phyloP scores from a whole-genome alignment of 2,113 vertebrate genomes.

The Orientallactaga bullata region DNA sequence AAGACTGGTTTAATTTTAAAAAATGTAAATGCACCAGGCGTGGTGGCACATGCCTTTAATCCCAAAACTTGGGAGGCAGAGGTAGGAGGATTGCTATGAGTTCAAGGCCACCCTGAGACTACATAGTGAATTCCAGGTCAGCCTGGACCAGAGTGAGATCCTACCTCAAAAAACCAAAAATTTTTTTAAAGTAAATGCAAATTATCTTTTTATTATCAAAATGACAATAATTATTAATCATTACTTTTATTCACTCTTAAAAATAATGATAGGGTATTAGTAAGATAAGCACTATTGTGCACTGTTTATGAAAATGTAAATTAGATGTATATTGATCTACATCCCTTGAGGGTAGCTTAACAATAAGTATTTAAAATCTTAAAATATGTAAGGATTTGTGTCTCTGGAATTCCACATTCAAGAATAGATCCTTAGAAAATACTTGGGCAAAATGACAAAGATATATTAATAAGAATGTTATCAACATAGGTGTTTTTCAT shows the following conservation, averaged over 20 bases:
- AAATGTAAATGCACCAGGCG: constrained; percentile 29
- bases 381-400: constrained; percentile 43
- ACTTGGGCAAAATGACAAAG: constrained; percentile 36
- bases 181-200: constrained; percentile 33
- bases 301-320: constrained; percentile 32
- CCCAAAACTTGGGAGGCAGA: too few species aligned
- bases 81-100: too few species aligned
- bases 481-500: background rate
- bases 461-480: constrained; percentile 54
- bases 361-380: constrained; percentile 3
- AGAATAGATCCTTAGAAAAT: constrained; percentile 58
- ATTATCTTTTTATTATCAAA: constrained; percentile 41
- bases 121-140: too few species aligned
- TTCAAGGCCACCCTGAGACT: too few species aligned
- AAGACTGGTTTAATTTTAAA: constrained; percentile 47
- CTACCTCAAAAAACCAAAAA: too few species aligned
- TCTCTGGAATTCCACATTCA: constrained; percentile 43
- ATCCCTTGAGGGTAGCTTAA: background rate
- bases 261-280: background rate
- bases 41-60: too few species aligned
- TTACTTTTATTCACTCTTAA: background rate
- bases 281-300: background rate
- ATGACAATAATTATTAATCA: constrained; percentile 20
- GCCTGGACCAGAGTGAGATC: too few species aligned
- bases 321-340: background rate